Conservation (phyloP, 2,797 vertebrate genomes). For the Mus minutoides region DNA sequence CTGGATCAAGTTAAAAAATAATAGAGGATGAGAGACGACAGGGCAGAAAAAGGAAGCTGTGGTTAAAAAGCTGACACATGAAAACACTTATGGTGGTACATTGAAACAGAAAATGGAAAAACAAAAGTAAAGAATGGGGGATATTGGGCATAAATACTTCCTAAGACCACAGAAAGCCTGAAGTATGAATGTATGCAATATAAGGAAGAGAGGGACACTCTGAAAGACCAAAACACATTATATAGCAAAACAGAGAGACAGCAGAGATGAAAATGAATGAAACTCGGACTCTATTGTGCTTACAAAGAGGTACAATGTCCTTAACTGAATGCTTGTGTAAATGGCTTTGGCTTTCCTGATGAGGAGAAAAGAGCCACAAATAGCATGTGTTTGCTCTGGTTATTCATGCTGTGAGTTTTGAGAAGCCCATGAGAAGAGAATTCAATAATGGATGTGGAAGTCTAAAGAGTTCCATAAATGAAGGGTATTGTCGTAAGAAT, state of each 20-base stretch:
- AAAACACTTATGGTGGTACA: not conserved
- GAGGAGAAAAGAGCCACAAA: not conserved
- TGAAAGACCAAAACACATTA: not conserved
- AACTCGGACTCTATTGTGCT: constrained; percentile 26
- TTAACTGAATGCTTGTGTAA: constrained; percentile 53
- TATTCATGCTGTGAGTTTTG: constrained; percentile 52
- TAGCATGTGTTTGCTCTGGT: not conserved
- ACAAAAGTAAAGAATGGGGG: constrained; percentile 36
- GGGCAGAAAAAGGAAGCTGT: not conserved
- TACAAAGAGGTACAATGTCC: not conserved
- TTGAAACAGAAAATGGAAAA: constrained; percentile 41
- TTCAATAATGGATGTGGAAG: constrained; percentile 24
- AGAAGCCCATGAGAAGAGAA: constrained; percentile 56
- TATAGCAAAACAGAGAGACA: constrained; percentile 2
- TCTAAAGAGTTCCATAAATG: constrained; percentile 53
- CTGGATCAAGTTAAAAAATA: constrained; percentile 10
- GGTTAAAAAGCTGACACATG: not conserved
- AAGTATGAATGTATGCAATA: not conserved
- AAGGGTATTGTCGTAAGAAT: constrained; percentile 52
- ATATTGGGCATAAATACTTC: constrained; percentile 34
- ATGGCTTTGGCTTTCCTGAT: constrained; percentile 51
- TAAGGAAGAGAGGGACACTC: not conserved
- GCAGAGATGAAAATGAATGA: constrained; percentile 25
- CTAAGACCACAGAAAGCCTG: not conserved
- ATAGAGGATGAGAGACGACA: not conserved